Base-by-base conservation (phyloP, 2,113 vertebrate species). In the Zosterops pallidus region DNA sequence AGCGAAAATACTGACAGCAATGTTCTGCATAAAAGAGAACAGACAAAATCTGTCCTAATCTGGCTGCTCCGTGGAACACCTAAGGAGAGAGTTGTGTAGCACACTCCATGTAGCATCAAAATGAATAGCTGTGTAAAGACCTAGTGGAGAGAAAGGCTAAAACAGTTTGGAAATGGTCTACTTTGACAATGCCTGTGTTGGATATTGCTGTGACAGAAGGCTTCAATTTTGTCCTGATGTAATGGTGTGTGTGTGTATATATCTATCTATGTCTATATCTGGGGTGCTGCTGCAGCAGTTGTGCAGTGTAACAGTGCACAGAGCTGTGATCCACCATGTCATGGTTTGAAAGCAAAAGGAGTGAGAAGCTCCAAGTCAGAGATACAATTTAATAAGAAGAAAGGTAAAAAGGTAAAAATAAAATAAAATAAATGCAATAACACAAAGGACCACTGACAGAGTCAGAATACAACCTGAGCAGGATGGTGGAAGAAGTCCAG, bases 231-330 rank as follows among this genome's bases (percentile, higher is more conserved):
- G 53, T 31, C 50, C 39, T 1, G 0, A 10, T 24, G 47, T 35
- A 39, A 46, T 6, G 15, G 21, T 11, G 6, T 12, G 4, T n/a
- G 4, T 12, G 7, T 31, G 2, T 46, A 1, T 44, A 4, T 46
- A 4, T 35, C 3, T 16, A 12, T 8, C 7, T 0, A 7, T 10
- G 4, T 52, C 15, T n/a, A 22, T 42, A 16, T 46, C 9, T 13
- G 18, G 56, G 53, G 2, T 33, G 53, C 74, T 84, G 60, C 70
- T n/a, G 60, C 44, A 6, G 63, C 53, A 31, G 39, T 55, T 19
- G 64, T 12, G 24, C 28, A 7, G n/a, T 39, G 55, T 37, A 41
- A 59, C 9, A n/a, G 9, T 52, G 46, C 53, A 46, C 37, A 69
- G 17, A 77, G 63, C 63, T 46, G 26, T 3, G 31, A 67, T 9